These are phyloP conservation scores for Xiphophorus hellerii DNA, from an alignment of 2,113 vertebrate species.

Conservation along the genomic window DNA sequence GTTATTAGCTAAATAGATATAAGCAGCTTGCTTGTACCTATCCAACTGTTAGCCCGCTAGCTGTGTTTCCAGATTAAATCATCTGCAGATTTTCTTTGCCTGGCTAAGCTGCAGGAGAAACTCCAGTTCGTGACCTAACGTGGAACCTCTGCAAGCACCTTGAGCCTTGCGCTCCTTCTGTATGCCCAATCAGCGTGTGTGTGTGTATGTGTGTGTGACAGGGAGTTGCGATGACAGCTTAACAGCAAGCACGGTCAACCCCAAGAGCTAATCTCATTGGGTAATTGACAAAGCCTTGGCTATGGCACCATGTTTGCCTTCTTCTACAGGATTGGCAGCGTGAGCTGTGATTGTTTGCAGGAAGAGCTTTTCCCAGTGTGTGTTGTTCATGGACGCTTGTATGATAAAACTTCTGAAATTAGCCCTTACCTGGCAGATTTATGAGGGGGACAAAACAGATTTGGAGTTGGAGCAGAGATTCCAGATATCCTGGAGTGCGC, in stretches of 20 bases:
- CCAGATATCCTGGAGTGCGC: background rate
- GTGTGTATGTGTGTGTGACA: slow-evolving; percentile 17
- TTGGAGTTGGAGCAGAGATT: background rate
- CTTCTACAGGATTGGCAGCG: slow-evolving; percentile 44
- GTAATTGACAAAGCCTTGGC: slow-evolving; percentile 59
- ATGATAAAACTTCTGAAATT: background rate
- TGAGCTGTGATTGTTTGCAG: slow-evolving; percentile 48
- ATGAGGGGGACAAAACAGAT: background rate
- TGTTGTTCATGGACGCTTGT: background rate
- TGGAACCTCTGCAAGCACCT: background rate
- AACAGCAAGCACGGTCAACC: slow-evolving; percentile 46
- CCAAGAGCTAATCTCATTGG: slow-evolving; percentile 51
- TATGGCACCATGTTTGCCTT: slow-evolving; percentile 55
- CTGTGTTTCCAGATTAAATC: slow-evolving; percentile 10
- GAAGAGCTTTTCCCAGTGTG: slow-evolving; percentile 24
- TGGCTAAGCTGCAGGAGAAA: slow-evolving; percentile 23
- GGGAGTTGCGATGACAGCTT: slow-evolving; percentile 64
- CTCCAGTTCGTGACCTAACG: slow-evolving; percentile 1
- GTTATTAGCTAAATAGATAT: no score
- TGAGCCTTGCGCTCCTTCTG: background rate
- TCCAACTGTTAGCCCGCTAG: background rate
- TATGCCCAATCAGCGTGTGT: slow-evolving; percentile 12
- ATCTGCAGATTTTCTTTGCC: background rate
- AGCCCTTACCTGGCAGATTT: background rate
- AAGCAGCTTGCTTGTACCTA: background rate